A percentile compares a stretch with the other conserved stretches of the same genome.
phyloP scores from a whole-genome alignment of 2,797 vertebrate genomes.

The Sciaenops ocellatus region DNA sequence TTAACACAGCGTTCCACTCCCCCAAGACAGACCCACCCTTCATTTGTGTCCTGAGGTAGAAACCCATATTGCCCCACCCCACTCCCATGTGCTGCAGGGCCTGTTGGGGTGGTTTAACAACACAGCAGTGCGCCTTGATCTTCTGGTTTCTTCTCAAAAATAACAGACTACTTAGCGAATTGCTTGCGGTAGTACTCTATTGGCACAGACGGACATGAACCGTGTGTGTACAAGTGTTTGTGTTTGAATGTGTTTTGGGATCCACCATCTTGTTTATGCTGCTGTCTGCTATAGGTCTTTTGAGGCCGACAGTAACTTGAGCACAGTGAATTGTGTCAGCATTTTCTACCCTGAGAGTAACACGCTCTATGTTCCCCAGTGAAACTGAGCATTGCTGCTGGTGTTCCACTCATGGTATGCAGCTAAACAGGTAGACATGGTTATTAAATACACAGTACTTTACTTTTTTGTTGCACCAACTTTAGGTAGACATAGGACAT shows the following conservation, averaged over 20 bases:
- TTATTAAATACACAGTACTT: neutral
- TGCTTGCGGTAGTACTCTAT: too few relatives aligned
- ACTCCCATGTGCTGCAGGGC: conserved; percentile 66
- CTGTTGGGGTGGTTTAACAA: conserved; percentile 76
- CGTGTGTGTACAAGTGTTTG: neutral
- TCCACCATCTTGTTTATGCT: conserved; percentile 37
- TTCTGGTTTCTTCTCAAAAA: conserved; percentile 57
- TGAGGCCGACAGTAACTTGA: conserved; percentile 48
- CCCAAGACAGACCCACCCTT: conserved; percentile 64
- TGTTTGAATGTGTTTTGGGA: conserved; percentile 23
- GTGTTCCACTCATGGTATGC: conserved; percentile 46
- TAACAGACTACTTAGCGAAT: conserved; percentile 39
- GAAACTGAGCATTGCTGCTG: conserved; percentile 40
- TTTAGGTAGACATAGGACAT: conserved; percentile 11
- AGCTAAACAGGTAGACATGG: conserved; percentile 8
- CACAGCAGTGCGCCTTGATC: conserved; percentile 46
- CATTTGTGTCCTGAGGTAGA: conserved; percentile 56
- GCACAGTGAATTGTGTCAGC: conserved; percentile 55
- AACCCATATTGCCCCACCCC: conserved; percentile 49
- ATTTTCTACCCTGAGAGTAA: conserved; percentile 52
- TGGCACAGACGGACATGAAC: neutral
- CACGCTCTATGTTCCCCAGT: conserved; percentile 47
- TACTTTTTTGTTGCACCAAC: neutral
- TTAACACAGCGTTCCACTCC: conserved; percentile 37
- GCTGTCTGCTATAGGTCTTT: conserved; percentile 31